Evolutionary conservation across 2,113 vertebrate genomes (phyloP).

Genomic region (Ophthalmolycus amberensis): DNA sequence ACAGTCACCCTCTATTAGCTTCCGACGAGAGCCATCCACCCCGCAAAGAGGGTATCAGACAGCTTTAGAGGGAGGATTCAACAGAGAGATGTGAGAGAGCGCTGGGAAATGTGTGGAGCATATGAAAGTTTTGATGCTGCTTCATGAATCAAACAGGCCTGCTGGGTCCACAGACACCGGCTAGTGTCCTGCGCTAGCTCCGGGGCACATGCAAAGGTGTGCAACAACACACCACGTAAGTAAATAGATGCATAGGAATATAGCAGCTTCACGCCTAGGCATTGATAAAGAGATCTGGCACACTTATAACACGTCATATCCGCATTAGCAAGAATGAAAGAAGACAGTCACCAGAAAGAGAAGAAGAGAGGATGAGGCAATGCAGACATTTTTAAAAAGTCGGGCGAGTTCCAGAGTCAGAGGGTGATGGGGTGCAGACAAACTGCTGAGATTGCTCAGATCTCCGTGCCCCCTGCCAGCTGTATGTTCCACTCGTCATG

Average conservation of each 20-base stretch:
- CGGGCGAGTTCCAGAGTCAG: neutral
- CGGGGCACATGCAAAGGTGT: slow-evolving; percentile 5
- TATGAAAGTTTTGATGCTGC: slow-evolving; percentile 54
- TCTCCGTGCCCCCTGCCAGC: neutral
- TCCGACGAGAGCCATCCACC: slow-evolving; percentile 58
- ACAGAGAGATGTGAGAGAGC: slow-evolving; percentile 55
- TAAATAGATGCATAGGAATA: neutral
- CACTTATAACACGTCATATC: neutral
- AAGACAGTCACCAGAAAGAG: neutral
- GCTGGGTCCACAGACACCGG: slow-evolving; percentile 51
- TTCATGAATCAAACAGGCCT: slow-evolving; percentile 65
- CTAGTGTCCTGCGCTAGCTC: slow-evolving; percentile 29
- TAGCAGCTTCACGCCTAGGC: neutral
- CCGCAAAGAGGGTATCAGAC: slow-evolving; percentile 54
- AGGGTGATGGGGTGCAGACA: slow-evolving; percentile 3
- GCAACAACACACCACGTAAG: too few relatives aligned
- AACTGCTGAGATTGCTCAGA: slow-evolving; percentile 19
- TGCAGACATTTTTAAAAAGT: slow-evolving; percentile 6
- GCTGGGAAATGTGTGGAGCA: slow-evolving; percentile 51
- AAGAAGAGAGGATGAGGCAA: neutral
- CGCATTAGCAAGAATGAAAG: neutral
- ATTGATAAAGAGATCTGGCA: slow-evolving; percentile 3
- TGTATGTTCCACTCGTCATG: slow-evolving; percentile 36
- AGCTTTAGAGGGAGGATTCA: slow-evolving; percentile 58
- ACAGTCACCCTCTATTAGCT: slow-evolving; percentile 69